These are phyloP conservation scores for Meiosimyza decipiens DNA, from an alignment of 2,888 invertebrate species.

Conservation along the genomic window DNA sequence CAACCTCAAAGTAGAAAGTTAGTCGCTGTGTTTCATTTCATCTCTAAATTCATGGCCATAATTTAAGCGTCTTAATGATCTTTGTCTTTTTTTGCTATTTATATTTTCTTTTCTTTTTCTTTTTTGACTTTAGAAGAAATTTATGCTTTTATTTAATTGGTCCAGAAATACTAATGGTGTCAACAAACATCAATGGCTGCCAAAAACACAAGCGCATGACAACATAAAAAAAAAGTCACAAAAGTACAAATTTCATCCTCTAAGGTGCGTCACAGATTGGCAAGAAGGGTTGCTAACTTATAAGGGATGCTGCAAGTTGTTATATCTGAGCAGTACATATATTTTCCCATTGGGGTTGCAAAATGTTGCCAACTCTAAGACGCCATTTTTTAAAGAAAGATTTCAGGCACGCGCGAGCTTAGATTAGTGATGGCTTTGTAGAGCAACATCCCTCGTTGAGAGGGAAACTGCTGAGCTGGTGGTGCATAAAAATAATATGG, in stretches of 20 bases:
- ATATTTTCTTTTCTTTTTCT: neutral
- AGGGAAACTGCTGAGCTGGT: too few species aligned
- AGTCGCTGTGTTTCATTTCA: conserved; percentile 41
- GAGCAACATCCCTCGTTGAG: too few species aligned
- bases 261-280: neutral
- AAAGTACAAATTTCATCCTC: too few species aligned
- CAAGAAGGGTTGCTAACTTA: neutral
- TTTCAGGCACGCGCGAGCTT: too few species aligned
- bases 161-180: neutral
- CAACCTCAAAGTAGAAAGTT: conserved; percentile 51
- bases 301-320: conserved; percentile 5
- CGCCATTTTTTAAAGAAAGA: too few species aligned
- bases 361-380: neutral
- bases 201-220: conserved; percentile 23
- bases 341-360: neutral
- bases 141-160: conserved; percentile 20
- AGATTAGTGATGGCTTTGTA: too few species aligned
- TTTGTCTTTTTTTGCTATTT: neutral
- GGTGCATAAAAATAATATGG: too few species aligned
- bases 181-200: neutral
- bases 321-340: neutral
- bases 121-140: neutral
- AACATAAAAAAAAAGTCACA: too few species aligned
- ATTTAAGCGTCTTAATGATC: conserved; percentile 39
- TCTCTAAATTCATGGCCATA: conserved; percentile 47